phyloP scores from a whole-genome alignment of 2,797 vertebrate genomes.

The Semotilus atromaculatus region DNA sequence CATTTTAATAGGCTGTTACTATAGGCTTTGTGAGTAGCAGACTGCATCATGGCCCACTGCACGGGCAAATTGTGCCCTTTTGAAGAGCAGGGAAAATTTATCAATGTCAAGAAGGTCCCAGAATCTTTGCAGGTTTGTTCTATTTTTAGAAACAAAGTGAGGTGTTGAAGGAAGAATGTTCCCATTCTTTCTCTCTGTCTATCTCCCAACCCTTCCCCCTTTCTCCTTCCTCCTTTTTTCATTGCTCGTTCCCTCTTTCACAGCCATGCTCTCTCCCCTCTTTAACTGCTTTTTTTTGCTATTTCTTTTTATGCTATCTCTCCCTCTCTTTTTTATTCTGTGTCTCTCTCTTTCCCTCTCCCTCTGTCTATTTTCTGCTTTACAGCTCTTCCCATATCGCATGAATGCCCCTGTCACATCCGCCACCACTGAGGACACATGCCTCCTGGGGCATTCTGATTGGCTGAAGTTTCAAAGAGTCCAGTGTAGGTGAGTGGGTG shows the following conservation, averaged over 20 bases:
- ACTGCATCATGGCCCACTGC: conserved; percentile 45
- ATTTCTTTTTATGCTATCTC: conserved; percentile 10
- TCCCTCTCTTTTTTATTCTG: conserved; percentile 20
- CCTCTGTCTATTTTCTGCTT: conserved; percentile 51
- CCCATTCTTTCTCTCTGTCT: conserved; percentile 50
- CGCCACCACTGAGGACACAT: conserved; percentile 46
- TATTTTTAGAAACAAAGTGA: conserved; percentile 56
- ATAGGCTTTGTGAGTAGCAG: conserved; percentile 14
- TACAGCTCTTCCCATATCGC: conserved; percentile 57
- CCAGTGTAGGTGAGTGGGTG: conserved; percentile 63
- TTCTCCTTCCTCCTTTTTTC: background rate
- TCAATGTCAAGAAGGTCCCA: conserved; percentile 62
- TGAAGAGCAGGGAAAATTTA: conserved; percentile 59
- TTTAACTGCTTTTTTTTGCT: conserved; percentile 2
- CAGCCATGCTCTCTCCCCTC: conserved; percentile 19
- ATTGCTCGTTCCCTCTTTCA: background rate
- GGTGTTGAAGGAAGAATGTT: conserved; percentile 55
- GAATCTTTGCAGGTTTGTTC: conserved; percentile 56
- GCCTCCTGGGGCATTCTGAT: conserved; percentile 56
- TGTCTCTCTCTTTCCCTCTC: conserved; percentile 15
- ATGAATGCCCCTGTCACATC: conserved; percentile 59
- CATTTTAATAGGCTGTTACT: conserved; percentile 23
- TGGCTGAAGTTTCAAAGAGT: conserved; percentile 61
- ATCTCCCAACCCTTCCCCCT: conserved; percentile 30
- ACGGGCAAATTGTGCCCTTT: conserved; percentile 55